phyloP scores from a whole-genome alignment of 2,113 vertebrate genomes.

The Cinclus mexicanus region DNA sequence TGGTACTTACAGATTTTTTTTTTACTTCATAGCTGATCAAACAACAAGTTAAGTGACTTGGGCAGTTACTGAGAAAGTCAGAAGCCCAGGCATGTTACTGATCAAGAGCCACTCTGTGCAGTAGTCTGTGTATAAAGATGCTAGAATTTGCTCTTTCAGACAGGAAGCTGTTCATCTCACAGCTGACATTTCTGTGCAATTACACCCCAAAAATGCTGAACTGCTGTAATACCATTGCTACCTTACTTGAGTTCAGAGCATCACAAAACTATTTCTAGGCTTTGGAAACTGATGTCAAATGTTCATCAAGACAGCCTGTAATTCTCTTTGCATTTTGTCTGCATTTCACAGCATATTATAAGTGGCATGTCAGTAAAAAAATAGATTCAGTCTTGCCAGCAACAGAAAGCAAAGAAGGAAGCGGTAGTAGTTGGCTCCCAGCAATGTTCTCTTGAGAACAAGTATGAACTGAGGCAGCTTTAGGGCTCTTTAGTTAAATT shows the following conservation, averaged over 20 bases:
- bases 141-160: background rate
- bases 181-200: background rate
- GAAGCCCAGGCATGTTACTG: background rate
- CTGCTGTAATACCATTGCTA: background rate
- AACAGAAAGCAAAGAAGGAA: constrained; percentile 26
- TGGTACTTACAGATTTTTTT: background rate
- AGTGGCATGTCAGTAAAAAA: constrained; percentile 58
- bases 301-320: constrained; percentile 2
- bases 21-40: background rate
- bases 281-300: background rate
- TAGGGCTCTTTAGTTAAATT: constrained; percentile 49
- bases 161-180: background rate
- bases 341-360: constrained; percentile 48
- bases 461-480: constrained; percentile 55
- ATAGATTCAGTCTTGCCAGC: constrained; percentile 38
- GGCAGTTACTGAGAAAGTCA: background rate
- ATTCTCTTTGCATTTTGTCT: constrained; percentile 20
- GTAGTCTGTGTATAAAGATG: background rate
- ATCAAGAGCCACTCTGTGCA: background rate
- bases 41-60: background rate
- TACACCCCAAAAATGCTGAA: background rate
- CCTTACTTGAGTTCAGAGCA: background rate
- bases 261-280: background rate
- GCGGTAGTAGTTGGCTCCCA: background rate
- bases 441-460: constrained; percentile 54